phyloP scores from a whole-genome alignment of 2,888 invertebrate genomes.

The Xestoiulus laeticollis region DNA sequence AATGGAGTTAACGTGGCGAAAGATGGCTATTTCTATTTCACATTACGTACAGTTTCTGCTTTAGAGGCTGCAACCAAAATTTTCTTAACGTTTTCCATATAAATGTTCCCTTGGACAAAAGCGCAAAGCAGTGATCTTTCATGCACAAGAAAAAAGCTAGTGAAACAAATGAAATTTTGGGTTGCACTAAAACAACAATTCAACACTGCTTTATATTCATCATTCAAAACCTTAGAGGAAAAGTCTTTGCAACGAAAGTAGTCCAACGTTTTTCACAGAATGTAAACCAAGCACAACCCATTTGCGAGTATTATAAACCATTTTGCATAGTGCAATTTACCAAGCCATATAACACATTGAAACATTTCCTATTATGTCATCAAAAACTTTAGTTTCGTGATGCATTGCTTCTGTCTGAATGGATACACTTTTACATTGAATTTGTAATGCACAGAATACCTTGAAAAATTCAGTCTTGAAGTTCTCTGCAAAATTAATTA shows the following conservation, averaged over 20 bases:
- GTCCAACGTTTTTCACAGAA: not conserved
- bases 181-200: not conserved
- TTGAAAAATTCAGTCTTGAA: too few relatives aligned
- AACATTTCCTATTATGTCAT: not conserved
- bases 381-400: too few relatives aligned
- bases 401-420: too few relatives aligned
- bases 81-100: not conserved
- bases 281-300: not conserved
- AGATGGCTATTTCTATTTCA: not conserved
- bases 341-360: not conserved
- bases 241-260: not conserved
- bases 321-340: not conserved
- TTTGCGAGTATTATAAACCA: not conserved
- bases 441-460: too few relatives aligned
- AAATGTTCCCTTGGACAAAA: not conserved
- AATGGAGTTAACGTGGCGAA: not conserved
- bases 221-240: not conserved
- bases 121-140: not conserved
- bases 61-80: not conserved
- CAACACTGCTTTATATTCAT: not conserved
- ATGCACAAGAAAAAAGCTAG: not conserved
- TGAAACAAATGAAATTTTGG: slow-evolving; percentile 6
- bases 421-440: too few relatives aligned
- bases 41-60: not conserved
- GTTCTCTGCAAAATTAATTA: too few relatives aligned